Base-by-base conservation (phyloP, 2,888 invertebrate species). In the Pterostichus niger region DNA sequence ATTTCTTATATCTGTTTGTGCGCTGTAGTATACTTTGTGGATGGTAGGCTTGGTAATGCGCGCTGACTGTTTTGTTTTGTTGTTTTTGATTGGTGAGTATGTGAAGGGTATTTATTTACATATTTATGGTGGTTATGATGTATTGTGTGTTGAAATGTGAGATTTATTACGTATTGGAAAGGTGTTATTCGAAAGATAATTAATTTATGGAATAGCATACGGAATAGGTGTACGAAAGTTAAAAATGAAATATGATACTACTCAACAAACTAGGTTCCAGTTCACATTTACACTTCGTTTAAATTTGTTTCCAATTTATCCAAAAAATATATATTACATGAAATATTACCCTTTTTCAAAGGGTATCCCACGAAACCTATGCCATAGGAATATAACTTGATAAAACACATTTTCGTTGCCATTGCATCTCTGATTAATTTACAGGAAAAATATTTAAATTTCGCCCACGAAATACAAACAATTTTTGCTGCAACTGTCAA, bases 151-250 rank as follows among this genome's bases (percentile, higher is more conserved):
- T 64, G 64, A 64, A 64, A 64, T 64, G 35, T 35, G 33, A 64
- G 64, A 64, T 64, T 64, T 64, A 64, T 64, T 64, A 10, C 64
- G 64, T 64, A 64, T 64, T 64, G 64, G 64, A 64, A 64, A 64
- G 15, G 54, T 15, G 54, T 15, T 54, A 13, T 64, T 64, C 64
- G 35, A 64, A 64, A 64, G 35, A 13, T 64, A 64, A 64, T 64
- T 64, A 64, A 64, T 64, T 64, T 64, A 64, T 64, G 64, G 64
- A 35, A 64, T n/a, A 7, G 64, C 64, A 64, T n/a, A 7, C 1
- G 56, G 13, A 56, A 56, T 40, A 40, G 3, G 40, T 40, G 40
- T 40, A 15, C 4, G 17, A 54, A 54, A 54, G 15, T 54, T 17
- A 54, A 54, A 54, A 54, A 54, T 54, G 54, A 54, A 54, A 54